A percentile compares a stretch with the other conserved stretches of the same genome.
phyloP scores from a whole-genome alignment of 2,888 invertebrate species.

The Drosophila nigricruria region DNA sequence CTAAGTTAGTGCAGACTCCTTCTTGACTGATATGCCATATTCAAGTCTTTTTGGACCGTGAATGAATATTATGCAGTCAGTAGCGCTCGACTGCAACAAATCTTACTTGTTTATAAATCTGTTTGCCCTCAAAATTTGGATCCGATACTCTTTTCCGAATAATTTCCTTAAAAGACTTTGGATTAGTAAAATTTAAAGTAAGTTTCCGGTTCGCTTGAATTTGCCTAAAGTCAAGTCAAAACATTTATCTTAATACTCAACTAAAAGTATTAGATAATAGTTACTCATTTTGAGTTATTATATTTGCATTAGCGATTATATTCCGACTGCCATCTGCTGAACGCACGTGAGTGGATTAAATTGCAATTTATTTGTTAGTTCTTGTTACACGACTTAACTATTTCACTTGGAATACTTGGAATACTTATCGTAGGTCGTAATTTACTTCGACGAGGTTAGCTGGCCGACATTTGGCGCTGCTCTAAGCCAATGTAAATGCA shows the following conservation, averaged over 20 bases:
- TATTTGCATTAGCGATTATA: background rate
- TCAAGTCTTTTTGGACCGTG: too few relatives aligned
- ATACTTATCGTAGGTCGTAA: constrained; percentile 1
- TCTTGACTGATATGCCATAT: too few relatives aligned
- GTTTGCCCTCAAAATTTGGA: too few relatives aligned
- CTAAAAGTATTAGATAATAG: background rate
- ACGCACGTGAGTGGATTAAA: constrained; percentile 7
- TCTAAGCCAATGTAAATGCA: constrained; percentile 7
- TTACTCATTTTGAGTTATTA: background rate
- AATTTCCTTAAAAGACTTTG: too few relatives aligned
- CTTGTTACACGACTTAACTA: background rate
- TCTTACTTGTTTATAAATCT: too few relatives aligned
- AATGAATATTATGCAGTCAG: too few relatives aligned
- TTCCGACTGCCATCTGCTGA: background rate
- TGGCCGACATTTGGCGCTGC: constrained; percentile 1
- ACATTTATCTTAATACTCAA: background rate
- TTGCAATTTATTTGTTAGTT: background rate
- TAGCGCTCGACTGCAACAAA: too few relatives aligned
- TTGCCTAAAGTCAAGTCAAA: background rate
- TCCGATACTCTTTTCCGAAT: too few relatives aligned
- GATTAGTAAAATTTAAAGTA: too few relatives aligned
- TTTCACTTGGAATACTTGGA: constrained; percentile 1
- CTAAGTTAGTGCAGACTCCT: too few relatives aligned
- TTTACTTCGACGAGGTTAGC: background rate
- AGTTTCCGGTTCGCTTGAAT: background rate